Conservation (phyloP, 2,888 invertebrate species). For the Cephus runcator region DNA sequence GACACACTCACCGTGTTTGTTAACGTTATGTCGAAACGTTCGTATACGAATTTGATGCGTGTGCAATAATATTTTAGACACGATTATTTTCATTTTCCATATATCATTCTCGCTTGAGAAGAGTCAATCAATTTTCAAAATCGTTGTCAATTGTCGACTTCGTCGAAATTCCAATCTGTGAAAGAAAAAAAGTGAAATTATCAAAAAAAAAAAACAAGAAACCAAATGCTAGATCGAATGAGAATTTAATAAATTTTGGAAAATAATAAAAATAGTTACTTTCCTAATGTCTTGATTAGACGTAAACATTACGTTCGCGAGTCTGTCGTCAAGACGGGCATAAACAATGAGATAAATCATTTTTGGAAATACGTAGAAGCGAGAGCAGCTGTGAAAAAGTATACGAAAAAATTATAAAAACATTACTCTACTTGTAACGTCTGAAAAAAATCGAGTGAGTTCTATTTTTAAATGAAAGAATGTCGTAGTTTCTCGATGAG, state of each 20-base stretch:
- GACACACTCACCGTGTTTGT: conserved; percentile 19
- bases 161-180: background rate
- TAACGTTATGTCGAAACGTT: background rate
- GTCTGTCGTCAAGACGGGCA: background rate
- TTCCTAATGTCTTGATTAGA: background rate
- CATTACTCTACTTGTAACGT: background rate
- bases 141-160: background rate
- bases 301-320: background rate
- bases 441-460: background rate
- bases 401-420: background rate
- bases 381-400: background rate
- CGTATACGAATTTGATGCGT: background rate
- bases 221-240: background rate
- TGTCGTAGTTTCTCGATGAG: background rate
- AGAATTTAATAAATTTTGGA: background rate
- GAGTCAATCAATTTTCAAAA: background rate
- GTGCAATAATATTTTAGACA: background rate
- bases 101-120: background rate
- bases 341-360: background rate
- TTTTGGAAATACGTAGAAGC: background rate
- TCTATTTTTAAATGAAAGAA: background rate
- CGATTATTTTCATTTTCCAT: background rate
- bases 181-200: background rate
- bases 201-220: background rate
- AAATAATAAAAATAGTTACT: background rate